These are phyloP conservation scores for Maniola jurtina DNA, from an alignment of 1,140 invertebrate genomes.

Conservation along the genomic window DNA sequence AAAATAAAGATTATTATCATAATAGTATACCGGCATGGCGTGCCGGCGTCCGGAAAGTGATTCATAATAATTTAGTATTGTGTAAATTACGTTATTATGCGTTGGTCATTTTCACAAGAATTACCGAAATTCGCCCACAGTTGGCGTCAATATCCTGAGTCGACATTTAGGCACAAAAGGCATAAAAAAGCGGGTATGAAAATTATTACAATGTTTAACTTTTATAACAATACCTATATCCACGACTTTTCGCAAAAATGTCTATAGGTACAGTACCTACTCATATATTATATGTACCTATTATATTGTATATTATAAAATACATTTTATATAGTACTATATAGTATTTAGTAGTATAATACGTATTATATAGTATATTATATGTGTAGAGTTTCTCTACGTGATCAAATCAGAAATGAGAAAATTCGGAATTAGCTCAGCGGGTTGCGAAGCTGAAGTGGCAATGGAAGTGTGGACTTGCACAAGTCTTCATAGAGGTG, in stretches of 20 bases:
- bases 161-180: background rate
- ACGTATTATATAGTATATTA: no score
- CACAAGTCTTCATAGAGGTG: no score
- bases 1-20: background rate
- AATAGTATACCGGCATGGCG: background rate
- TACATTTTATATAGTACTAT: no score
- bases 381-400: no score
- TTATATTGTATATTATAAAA: no score
- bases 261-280: no score
- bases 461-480: no score
- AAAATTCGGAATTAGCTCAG: no score
- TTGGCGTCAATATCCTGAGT: background rate
- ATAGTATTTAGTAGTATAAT: no score
- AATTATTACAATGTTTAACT: background rate
- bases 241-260: background rate
- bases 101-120: background rate
- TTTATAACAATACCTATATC: background rate
- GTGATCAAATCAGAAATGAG: no score
- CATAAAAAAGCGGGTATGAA: background rate
- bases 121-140: background rate
- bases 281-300: no score
- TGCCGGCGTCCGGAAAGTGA: background rate
- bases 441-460: no score
- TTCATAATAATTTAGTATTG: conserved; percentile 3
- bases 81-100: conserved; percentile 5